Evolutionary conservation across 2,888 invertebrate genomes (phyloP), one percentile per base, ranked within the genome.

Genomic region (Dinocampus coccinellae): DNA sequence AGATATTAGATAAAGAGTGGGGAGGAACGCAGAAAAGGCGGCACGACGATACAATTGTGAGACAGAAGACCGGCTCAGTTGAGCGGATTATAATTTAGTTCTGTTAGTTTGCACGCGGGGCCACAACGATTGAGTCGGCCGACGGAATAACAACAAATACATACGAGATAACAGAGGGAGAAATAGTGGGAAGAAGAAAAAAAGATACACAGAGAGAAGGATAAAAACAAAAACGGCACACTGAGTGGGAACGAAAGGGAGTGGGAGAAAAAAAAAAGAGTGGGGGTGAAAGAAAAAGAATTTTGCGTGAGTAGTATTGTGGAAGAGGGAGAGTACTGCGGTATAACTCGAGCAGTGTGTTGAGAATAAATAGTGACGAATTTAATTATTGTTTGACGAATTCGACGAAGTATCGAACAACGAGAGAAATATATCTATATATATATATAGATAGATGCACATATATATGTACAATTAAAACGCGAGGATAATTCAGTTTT

Each of bases 31-130:
- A 24, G 64, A 69, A 65, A 69, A 70, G 72, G 70, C 67, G 70
- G 77, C 74, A n/a, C n/a, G n/a, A n/a, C n/a, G n/a, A n/a, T n/a
- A n/a, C n/a, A n/a, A n/a, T n/a, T n/a, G n/a, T n/a, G 80, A 78
- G 79, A 72, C 55, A 65, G 57, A 57, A 60, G 47, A 70, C 33
- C 71, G 73, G 57, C 73, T 75, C 70, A 73, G 47, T 62, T 69
- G 70, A 73, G 53, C 36, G 60, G 74, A 71, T 71, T 65, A 76
- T 84, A 81, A 82, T 81, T 84, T 84, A 75, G 81, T 83, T 83
- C 80, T 84, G 84, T 87, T 86, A 87, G 87, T 87, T 87, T 84
- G 85, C 86, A 87, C 86, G 86, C 87, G 86, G 85, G 87, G 84
- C 83, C 87, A 86, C 86, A 83, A 82, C 84, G 85, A 87, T 81